phyloP scores from a whole-genome alignment of 2,888 invertebrate species.

The Adineta ricciae region DNA sequence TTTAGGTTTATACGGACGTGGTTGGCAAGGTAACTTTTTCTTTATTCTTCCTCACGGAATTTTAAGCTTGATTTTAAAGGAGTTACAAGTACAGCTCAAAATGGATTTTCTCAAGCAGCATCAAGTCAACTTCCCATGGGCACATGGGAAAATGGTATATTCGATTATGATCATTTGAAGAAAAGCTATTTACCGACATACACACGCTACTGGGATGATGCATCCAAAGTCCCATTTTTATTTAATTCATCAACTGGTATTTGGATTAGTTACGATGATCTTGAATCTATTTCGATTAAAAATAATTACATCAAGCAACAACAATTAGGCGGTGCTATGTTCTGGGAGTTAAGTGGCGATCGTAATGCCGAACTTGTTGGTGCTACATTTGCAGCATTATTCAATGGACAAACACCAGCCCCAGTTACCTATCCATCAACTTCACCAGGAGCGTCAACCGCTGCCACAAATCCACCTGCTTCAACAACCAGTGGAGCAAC shows the following conservation, averaged over 20 bases:
- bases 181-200: not conserved
- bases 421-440: not conserved
- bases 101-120: not conserved
- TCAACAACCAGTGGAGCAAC: not conserved
- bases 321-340: not conserved
- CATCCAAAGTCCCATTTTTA: not conserved
- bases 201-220: slow-evolving; percentile 4
- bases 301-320: not conserved
- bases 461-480: not conserved
- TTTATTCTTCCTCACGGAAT: not conserved
- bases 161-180: not conserved
- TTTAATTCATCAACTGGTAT: slow-evolving; percentile 6
- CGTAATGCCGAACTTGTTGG: not conserved
- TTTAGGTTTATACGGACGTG: slow-evolving; percentile 18
- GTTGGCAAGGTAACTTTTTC: not conserved
- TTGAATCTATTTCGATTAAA: not conserved
- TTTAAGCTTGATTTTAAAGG: not conserved
- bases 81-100: not conserved
- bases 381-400: not conserved
- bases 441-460: not conserved
- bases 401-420: not conserved
- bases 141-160: slow-evolving; percentile 10
- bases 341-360: slow-evolving; percentile 14
- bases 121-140: not conserved
- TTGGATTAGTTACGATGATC: not conserved